phyloP scores from a whole-genome alignment of 2,113 vertebrate species.

The Solea senegalensis region DNA sequence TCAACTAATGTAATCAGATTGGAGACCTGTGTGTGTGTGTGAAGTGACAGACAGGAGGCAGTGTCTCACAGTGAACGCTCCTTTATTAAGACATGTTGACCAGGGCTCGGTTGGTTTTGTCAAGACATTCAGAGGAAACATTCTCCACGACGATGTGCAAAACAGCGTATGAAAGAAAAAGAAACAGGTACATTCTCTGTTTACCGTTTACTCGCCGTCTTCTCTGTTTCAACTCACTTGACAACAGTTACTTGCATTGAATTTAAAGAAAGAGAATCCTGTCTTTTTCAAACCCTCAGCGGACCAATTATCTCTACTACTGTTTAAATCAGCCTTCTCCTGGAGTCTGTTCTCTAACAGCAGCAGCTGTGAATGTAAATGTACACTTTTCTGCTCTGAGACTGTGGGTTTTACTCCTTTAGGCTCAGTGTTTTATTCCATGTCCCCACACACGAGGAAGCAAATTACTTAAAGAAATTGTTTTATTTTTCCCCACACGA shows the following conservation, averaged over 20 bases:
- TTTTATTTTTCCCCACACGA: not conserved
- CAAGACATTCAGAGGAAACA: slow-evolving; percentile 66
- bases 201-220: not conserved
- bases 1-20: not conserved
- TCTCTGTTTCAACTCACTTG: slow-evolving; percentile 9
- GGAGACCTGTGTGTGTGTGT: not conserved
- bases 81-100: slow-evolving; percentile 69
- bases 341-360: not conserved
- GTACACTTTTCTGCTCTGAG: not conserved
- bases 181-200: slow-evolving; percentile 46
- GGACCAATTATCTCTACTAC: slow-evolving; percentile 28
- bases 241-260: slow-evolving; percentile 35
- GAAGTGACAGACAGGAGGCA: not conserved
- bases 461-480: no score
- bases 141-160: slow-evolving; percentile 70
- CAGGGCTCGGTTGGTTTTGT: slow-evolving; percentile 37
- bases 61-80: slow-evolving; percentile 68
- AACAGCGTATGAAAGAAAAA: slow-evolving; percentile 44
- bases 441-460: not conserved
- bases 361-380: slow-evolving; percentile 9
- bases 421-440: not conserved
- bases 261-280: slow-evolving; percentile 8
- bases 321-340: not conserved
- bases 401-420: not conserved
- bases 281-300: slow-evolving; percentile 14